These are phyloP conservation scores for Diploscapter pachys DNA, from an alignment of 1,140 invertebrate genomes.

Conservation along the genomic window DNA sequence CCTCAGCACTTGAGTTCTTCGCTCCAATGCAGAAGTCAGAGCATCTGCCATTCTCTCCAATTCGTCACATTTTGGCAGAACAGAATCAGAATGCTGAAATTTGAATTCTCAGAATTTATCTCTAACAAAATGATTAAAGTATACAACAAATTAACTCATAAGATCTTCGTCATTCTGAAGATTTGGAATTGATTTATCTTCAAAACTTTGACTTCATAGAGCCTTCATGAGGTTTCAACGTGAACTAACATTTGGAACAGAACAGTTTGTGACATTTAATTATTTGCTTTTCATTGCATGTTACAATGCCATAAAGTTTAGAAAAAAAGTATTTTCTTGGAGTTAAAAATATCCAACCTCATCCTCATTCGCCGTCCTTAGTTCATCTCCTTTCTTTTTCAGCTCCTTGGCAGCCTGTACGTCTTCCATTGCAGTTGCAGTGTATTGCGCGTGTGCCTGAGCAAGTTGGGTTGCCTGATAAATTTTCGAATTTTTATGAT, in stretches of 20 bases:
- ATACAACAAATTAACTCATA: no score
- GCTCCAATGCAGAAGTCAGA: conserved; percentile 66
- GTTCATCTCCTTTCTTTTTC: conserved; percentile 69
- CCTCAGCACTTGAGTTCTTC: conserved; percentile 73
- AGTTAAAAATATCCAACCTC: conserved; percentile 16
- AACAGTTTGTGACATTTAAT: no score
- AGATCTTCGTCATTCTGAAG: no score
- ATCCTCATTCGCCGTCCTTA: conserved; percentile 33
- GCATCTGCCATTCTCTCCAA: conserved; percentile 76
- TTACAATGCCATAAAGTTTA: no score
- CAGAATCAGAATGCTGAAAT: conserved; percentile 53
- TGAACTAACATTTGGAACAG: no score
- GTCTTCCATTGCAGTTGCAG: conserved; percentile 64
- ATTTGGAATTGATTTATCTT: no score
- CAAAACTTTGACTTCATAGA: no score
- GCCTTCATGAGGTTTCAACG: no score
- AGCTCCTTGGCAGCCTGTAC: conserved; percentile 76
- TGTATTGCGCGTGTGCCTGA: conserved; percentile 41
- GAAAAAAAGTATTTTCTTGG: no score
- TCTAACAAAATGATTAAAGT: no score
- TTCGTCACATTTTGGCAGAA: conserved; percentile 87
- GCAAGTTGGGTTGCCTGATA: conserved; percentile 16
- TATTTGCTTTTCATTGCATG: no score
- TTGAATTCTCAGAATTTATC: background rate
- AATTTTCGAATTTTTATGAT: conserved; percentile 24